Evolutionary conservation across 2,797 vertebrate species (phyloP).

Genomic region (Loriculus beryllinus): DNA sequence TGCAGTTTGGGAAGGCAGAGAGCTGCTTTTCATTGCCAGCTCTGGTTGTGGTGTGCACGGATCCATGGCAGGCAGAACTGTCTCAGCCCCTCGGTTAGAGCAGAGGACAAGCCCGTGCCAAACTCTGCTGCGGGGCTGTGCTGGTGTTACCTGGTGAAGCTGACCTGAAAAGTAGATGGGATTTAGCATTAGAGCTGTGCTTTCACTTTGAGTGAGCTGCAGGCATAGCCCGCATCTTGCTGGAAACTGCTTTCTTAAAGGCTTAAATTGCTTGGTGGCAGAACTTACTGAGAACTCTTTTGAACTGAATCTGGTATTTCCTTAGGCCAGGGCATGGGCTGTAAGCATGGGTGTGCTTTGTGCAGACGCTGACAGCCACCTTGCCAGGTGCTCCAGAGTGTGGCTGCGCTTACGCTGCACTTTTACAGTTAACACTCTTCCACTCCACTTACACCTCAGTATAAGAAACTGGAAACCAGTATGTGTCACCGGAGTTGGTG

Average conservation of each 20-base stretch:
- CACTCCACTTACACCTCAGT: not conserved
- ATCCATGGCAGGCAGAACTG: not conserved
- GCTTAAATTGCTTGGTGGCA: not conserved
- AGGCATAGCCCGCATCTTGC: not conserved
- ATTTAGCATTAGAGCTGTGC: accelerated
- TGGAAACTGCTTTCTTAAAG: not conserved
- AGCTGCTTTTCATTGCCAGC: not conserved
- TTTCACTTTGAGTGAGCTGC: not conserved
- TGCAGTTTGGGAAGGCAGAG: not conserved
- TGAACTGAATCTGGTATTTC: not conserved
- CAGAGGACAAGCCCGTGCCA: not conserved
- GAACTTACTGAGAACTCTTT: not conserved
- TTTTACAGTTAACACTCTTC: not conserved
- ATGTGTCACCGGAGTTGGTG: not conserved
- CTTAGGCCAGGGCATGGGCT: not conserved
- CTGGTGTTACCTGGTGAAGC: not conserved
- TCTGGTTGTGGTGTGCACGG: accelerated
- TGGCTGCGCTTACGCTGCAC: not conserved
- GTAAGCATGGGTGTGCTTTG: not conserved
- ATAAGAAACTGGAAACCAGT: not conserved
- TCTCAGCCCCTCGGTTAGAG: not conserved
- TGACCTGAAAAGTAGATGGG: accelerated
- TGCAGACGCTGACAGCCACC: not conserved
- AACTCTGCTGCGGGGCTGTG: not conserved
- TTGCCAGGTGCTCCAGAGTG: not conserved